Conservation (phyloP, 2,888 invertebrate genomes). For the Chironomus tentans region DNA sequence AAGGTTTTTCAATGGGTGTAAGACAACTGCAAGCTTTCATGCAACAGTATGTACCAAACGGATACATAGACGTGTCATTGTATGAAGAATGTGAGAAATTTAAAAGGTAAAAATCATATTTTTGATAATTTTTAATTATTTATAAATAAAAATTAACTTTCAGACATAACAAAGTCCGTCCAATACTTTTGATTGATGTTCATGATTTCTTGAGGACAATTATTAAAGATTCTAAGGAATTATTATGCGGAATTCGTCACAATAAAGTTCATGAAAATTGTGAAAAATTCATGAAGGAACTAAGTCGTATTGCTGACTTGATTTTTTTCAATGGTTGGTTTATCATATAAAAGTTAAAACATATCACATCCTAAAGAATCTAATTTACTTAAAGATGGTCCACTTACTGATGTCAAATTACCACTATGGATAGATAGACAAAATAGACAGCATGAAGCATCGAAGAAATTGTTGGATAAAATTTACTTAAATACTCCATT, state of each 20-base stretch:
- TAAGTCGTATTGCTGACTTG: background rate
- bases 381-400: no score
- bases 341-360: no score
- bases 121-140: background rate
- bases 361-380: no score
- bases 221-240: background rate
- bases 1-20: no score
- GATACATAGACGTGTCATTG: background rate
- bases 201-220: background rate
- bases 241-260: background rate
- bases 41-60: background rate
- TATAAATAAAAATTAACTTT: background rate
- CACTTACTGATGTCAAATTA: no score
- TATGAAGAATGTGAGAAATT: background rate
- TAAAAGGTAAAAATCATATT: background rate
- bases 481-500: no score
- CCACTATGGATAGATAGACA: no score
- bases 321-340: background rate
- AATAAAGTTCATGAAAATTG: background rate
- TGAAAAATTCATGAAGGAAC: no score
- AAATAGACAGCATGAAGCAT: no score
- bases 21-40: background rate
- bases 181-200: conserved; percentile 11
- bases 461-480: background rate
- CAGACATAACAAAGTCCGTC: background rate